Evolutionary conservation across 2,888 invertebrate species (phyloP), one percentile per base, ranked within the genome.

Genomic region (Cheilosia pagana): DNA sequence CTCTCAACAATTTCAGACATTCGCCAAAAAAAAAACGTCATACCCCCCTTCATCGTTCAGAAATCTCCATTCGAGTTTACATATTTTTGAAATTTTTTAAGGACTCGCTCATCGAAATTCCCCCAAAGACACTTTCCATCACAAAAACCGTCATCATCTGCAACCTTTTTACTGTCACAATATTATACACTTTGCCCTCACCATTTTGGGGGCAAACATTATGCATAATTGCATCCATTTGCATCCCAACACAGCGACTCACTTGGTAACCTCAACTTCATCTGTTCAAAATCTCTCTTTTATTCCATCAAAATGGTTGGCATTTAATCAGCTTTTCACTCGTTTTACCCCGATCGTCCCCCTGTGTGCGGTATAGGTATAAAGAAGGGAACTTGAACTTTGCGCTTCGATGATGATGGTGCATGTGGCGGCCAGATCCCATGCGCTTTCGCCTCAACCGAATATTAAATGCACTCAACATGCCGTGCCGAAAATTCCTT

Each of bases 201-300:
- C 71, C 60, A 82, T 53, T 77, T n/a, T 16, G 62, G 71, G 25
- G 72, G 60, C 82, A 77, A 77, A 82, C 77, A 71, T 77, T 77
- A 77, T 74, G 57, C 83, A 83, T 83, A 81, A 81, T 81, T 81
- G 81, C 81, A 75, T 81, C 72, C 72, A 74, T 68, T 74, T 74
- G 74, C 72, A 79, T 79, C 43, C 62, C 25, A 65, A 48, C 68
- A 78, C 31, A 60, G 23, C 50, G 50, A 67, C 55, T 55, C 57
- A 72, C 50, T 71, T 19, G 8, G 60, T 68, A 83, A 72, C 74
- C 79, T 68, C 79, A 83, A 79, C 83, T 83, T 83, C 79, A 83
- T 83, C 83, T 83, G 78, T 79, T 68, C 72, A 59, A 79, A 83
- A 83, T 83, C 74, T 78, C 74, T 83, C 78, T 79, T 83, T 83